Percentiles rank a stretch among this genome's conserved stretches.
These are phyloP conservation scores for Pocillopora meandrina DNA, from an alignment of 92 coral and sea anemone species.

Conservation along the genomic window DNA sequence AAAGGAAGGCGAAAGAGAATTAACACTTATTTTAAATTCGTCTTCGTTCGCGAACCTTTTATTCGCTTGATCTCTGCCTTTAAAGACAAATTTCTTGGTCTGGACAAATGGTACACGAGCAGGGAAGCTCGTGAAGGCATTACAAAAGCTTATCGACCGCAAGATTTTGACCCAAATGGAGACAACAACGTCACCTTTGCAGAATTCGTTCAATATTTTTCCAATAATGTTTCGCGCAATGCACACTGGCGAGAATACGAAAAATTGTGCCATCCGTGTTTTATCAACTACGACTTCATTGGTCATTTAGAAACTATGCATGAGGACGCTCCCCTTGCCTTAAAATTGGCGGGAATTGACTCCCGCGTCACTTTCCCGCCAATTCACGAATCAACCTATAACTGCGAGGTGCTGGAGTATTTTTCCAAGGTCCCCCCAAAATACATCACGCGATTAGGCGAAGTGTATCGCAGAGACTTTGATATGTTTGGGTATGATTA, in stretches of 20 bases:
- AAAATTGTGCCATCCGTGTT: constrained; percentile 25
- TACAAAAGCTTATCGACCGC: not conserved
- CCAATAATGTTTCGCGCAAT: not conserved
- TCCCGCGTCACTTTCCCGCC: constrained; percentile 35
- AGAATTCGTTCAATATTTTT: constrained; percentile 19
- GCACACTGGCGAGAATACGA: constrained; percentile 34
- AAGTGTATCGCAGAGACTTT: constrained; percentile 19
- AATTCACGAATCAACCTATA: constrained; percentile 15
- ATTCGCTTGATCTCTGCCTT: constrained; percentile 16
- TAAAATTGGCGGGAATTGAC: constrained; percentile 39
- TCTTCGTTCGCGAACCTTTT: constrained; percentile 30
- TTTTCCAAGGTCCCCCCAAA: constrained; percentile 11
- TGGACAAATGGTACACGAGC: not conserved
- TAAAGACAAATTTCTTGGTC: not conserved
- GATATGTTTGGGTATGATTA: constrained; percentile 18
- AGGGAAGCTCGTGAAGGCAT: not conserved
- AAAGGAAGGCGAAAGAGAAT: not conserved
- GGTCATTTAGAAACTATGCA: constrained; percentile 21
- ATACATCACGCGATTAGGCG: constrained; percentile 4
- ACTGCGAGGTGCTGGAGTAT: constrained; percentile 3
- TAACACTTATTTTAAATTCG: constrained; percentile 13
- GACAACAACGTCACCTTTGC: not conserved
- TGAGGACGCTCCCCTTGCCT: constrained; percentile 1
- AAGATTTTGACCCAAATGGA: not conserved
- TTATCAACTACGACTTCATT: constrained; percentile 26